Percentiles rank a stretch among this genome's conserved stretches.
These are phyloP conservation scores for Astur gentilis DNA, from an alignment of 2,113 vertebrate genomes.

Conservation along the genomic window DNA sequence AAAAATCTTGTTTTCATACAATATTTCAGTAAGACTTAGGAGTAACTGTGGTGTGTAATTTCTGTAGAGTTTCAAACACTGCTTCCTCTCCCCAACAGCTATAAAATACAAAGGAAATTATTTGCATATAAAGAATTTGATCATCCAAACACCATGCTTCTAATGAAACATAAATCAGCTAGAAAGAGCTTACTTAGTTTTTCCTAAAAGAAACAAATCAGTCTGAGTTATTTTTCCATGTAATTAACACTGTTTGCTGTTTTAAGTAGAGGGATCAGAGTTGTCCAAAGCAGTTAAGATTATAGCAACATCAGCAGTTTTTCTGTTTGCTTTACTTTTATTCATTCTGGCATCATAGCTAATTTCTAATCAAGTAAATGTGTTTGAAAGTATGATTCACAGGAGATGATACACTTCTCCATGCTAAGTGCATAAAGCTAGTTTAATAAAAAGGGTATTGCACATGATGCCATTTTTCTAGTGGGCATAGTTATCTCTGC, in stretches of 20 bases:
- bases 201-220: conserved; percentile 61
- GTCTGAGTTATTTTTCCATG: conserved; percentile 59
- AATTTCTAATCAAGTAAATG: conserved; percentile 69
- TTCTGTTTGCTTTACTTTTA: conserved; percentile 58
- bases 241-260: conserved; percentile 61
- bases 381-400: conserved; percentile 50
- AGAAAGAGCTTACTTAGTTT: conserved; percentile 40
- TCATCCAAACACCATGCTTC: not conserved
- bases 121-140: conserved; percentile 33
- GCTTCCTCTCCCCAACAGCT: not conserved
- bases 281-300: conserved; percentile 53
- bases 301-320: conserved; percentile 66
- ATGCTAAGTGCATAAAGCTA: not conserved
- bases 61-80: not conserved
- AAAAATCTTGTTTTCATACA: not conserved
- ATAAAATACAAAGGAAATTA: conserved; percentile 16
- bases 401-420: not conserved
- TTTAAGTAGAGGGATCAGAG: conserved; percentile 49
- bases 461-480: not conserved
- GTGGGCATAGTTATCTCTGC: not conserved
- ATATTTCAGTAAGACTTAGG: not conserved
- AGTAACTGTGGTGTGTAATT: not conserved
- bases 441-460: conserved; percentile 5
- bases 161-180: conserved; percentile 45
- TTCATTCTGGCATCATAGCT: conserved; percentile 54